Conservation (phyloP, 1,140 invertebrate genomes). For the Pseudomyrmex dendroicus region DNA sequence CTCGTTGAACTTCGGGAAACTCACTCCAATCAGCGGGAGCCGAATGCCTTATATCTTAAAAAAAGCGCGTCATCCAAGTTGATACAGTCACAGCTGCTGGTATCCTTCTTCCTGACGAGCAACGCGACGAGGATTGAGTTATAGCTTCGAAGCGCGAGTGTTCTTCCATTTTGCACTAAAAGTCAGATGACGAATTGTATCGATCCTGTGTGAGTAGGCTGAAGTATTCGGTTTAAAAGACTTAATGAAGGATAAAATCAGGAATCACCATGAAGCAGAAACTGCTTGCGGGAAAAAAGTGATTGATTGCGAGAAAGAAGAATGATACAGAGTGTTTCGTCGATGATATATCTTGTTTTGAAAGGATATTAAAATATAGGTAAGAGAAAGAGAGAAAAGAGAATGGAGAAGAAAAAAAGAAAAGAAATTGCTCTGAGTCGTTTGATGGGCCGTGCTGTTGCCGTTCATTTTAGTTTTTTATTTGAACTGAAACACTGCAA, state of each 20-base stretch:
- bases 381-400: neutral
- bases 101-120: slow-evolving; percentile 58
- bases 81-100: slow-evolving; percentile 49
- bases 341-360: slow-evolving; percentile 1
- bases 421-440: slow-evolving; percentile 38
- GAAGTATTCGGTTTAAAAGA: slow-evolving; percentile 10
- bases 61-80: slow-evolving; percentile 28
- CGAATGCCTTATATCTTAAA: slow-evolving; percentile 40
- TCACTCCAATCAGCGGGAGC: slow-evolving; percentile 13
- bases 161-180: slow-evolving; percentile 56
- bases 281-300: slow-evolving; percentile 19
- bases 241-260: slow-evolving; percentile 13
- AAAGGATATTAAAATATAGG: neutral
- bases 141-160: slow-evolving; percentile 53
- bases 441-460: slow-evolving; percentile 49
- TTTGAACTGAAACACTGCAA: slow-evolving; percentile 14
- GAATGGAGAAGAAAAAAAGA: slow-evolving; percentile 10
- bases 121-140: slow-evolving; percentile 54
- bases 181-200: slow-evolving; percentile 33
- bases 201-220: slow-evolving; percentile 3
- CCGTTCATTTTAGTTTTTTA: slow-evolving; percentile 24
- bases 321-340: neutral
- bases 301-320: slow-evolving; percentile 12
- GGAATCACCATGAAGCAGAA: slow-evolving; percentile 24
- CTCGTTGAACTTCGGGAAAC: slow-evolving; percentile 62